Conservation (phyloP, 2,113 vertebrate species). For the Cyprinus carpio region DNA sequence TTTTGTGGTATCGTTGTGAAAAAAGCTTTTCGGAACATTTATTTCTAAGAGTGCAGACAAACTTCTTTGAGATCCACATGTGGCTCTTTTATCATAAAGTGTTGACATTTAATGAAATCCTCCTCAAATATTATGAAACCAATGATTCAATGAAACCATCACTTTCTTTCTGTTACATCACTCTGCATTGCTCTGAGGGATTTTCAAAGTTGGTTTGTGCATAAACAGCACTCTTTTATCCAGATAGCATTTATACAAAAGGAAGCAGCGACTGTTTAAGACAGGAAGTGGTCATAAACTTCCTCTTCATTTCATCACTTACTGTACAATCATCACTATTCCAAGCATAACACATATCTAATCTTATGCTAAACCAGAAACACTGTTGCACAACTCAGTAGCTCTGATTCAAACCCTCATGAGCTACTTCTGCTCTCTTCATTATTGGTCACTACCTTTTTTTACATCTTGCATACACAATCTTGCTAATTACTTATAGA, state of each 20-base stretch:
- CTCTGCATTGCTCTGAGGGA: not conserved
- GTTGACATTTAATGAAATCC: not conserved
- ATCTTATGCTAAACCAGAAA: not conserved
- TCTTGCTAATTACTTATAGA: no score
- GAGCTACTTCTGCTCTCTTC: no score
- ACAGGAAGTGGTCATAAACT: constrained; percentile 24
- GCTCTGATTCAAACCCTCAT: not conserved
- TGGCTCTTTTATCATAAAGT: no score
- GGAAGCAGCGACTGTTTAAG: constrained; percentile 12
- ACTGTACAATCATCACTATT: constrained; percentile 1
- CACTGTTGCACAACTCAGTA: not conserved
- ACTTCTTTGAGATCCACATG: not conserved
- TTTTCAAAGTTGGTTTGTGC: not conserved
- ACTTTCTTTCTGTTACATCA: not conserved
- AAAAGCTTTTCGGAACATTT: no score
- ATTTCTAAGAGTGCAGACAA: no score
- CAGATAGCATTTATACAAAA: constrained; percentile 4
- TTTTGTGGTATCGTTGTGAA: no score
- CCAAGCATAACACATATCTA: not conserved
- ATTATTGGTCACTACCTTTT: no score
- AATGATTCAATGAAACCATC: not conserved
- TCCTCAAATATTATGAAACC: not conserved
- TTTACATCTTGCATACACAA: no score
- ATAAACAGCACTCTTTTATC: not conserved
- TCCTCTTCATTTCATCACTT: constrained; percentile 9